Percentiles rank a stretch among this genome's conserved stretches.
Evolutionary conservation across 1,140 invertebrate species (phyloP).

Genomic region (Wiebesia pumilae): DNA sequence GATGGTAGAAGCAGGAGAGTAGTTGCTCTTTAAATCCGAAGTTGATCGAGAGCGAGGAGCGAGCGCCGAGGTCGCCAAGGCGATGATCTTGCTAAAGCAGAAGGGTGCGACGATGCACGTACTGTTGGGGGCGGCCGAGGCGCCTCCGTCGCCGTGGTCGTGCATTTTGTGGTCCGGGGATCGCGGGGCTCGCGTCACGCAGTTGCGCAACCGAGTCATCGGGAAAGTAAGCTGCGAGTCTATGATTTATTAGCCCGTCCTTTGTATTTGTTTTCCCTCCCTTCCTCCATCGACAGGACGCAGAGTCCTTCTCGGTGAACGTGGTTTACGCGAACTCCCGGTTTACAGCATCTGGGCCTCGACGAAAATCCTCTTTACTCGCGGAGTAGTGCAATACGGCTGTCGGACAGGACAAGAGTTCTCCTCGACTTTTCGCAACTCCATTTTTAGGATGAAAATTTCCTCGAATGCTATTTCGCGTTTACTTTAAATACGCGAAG

Average conservation of each 20-base stretch:
- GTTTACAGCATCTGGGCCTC: background rate
- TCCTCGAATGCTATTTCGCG: too few species aligned
- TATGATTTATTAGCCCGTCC: background rate
- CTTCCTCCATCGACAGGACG: too few species aligned
- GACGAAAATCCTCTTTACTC: background rate
- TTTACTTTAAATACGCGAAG: too few species aligned
- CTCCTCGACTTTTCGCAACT: background rate
- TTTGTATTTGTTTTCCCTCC: too few species aligned
- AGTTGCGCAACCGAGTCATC: constrained; percentile 60
- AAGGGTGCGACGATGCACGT: constrained; percentile 67
- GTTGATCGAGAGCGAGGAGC: too few species aligned
- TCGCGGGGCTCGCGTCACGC: constrained; percentile 57
- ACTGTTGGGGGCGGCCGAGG: constrained; percentile 65
- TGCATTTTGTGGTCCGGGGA: constrained; percentile 67
- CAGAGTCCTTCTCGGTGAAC: too few species aligned
- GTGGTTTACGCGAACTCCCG: too few species aligned
- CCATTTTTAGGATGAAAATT: background rate
- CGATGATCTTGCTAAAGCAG: constrained; percentile 65
- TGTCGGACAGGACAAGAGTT: background rate
- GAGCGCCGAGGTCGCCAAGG: background rate
- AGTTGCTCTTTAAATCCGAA: too few species aligned
- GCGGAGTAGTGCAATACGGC: background rate
- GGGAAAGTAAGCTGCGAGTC: constrained; percentile 58
- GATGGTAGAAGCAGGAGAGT: too few species aligned
- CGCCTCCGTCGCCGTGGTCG: constrained; percentile 75